phyloP scores from a whole-genome alignment of 2,888 invertebrate genomes.

The Aricia artaxerxes region DNA sequence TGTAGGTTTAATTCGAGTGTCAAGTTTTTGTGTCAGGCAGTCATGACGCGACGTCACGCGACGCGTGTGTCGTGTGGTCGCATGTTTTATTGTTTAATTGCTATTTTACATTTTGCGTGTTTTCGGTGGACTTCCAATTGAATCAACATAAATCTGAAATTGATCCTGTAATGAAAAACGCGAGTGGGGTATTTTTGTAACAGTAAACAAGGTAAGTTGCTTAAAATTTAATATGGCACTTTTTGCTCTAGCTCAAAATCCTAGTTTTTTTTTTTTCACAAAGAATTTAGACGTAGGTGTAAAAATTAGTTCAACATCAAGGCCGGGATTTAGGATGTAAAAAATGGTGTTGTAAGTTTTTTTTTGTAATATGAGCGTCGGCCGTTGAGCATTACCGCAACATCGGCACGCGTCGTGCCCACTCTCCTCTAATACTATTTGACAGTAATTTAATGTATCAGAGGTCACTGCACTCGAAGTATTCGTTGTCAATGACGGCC shows the following conservation, averaged over 20 bases:
- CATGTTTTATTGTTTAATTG: conserved; percentile 24
- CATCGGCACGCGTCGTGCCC: not conserved
- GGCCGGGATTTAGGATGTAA: too few relatives aligned
- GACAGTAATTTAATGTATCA: conserved; percentile 9
- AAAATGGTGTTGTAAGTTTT: conserved; percentile 6
- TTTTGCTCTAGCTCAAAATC: not conserved
- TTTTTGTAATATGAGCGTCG: not conserved
- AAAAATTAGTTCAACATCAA: not conserved
- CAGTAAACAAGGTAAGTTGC: not conserved
- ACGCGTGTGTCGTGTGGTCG: conserved; percentile 15
- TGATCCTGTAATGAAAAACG: not conserved
- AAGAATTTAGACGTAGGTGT: not conserved
- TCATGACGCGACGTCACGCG: not conserved
- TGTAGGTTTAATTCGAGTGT: conserved; percentile 24
- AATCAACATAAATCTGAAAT: conserved; percentile 8
- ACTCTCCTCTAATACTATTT: not conserved
- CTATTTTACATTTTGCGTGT: conserved; percentile 18
- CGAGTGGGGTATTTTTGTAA: not conserved
- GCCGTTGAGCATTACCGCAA: not conserved
- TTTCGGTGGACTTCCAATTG: not conserved
- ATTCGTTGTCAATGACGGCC: not conserved
- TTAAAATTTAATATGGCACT: not conserved
- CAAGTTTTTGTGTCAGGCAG: conserved; percentile 9
- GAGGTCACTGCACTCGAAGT: not conserved
- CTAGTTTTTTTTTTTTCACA: not conserved